Evolutionary conservation across 2,888 invertebrate species (phyloP), one percentile per base, ranked within the genome.

Genomic region (Sinelater perroti): DNA sequence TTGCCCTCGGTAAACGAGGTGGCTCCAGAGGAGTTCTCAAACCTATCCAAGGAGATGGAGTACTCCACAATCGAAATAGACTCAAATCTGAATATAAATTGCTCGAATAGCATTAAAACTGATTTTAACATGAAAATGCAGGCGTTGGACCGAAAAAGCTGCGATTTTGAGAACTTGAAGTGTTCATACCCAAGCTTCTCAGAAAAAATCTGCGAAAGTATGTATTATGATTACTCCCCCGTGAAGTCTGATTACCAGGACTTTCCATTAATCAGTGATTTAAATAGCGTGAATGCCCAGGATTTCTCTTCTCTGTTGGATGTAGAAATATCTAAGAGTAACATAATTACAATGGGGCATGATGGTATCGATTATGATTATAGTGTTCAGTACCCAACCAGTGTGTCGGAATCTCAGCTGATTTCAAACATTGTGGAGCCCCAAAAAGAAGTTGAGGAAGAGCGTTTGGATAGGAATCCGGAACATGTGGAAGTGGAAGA

Each of bases 251-350:
- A 77, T 30, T 78, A 78, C 61, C 74, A 75, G 20, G 78, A 78
- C 26, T 76, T 76, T 55, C 71, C 78, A 28, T 75, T 78, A 56
- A 71, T 78, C 17, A 71, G 72, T 31, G 77, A 76, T 62, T 67
- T 79, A 42, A 76, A 70, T 54, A 76, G 72, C 55, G 78, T 79
- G 4, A 77, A 75, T 60, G 71, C 78, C n/a, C 76, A 81, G 53
- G 83, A 83, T 61, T 78, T 83, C 49, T 79, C 80, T 3, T 81
- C 80, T 63, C 73, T 82, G 61, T 66, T 83, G 28, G 80, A 83
- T 61, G 82, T 82, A 61, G 83, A 82, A 67, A 80, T 79, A 70
- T 75, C 78, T 20, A 78, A 78, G 62, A 75, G 72, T 67, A 75
- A 73, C 57, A 42, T 72, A 10, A 67, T 71, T 5, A 68, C 63